Base-by-base conservation (phyloP, 30 jellyfish, hydroid and myxozoan species). In the Aurelia aurita region DNA sequence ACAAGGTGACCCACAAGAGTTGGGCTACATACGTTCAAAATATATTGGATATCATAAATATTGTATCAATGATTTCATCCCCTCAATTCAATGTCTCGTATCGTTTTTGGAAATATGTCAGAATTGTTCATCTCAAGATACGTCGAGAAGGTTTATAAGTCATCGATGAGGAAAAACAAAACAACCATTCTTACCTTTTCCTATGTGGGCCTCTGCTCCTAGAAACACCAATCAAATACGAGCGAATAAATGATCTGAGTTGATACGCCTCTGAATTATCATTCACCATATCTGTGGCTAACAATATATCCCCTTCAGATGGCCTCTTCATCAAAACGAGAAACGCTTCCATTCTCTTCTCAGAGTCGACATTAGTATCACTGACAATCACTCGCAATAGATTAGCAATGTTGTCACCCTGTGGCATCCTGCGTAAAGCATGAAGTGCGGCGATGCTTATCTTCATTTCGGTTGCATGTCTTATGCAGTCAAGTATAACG, bases 361-460 rank as follows among this genome's bases (percentile, higher is more conserved):
- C 99, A 0, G 84, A 47, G 62, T 94, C 99, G 16, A 68, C 84
- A 60, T 80, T 94, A 59, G 84, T 89, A 70, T 94, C 99, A 68
- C 88, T 80, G 25, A 94, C 35, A 16, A 84, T 72, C 61, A 59
- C 92, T 3, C 90, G 72, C 58, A 94, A 53, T 11, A 43, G 21
- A 35, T 68, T 86, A 9, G 59, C 63, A 44, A 94, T 51, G 31
- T 32, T 62, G 20, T 51, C 34, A 43, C 75, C 78, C 79, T 78
- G 15, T 10, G 85, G 79, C 99, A 94, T 94, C 43, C 84, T 84
- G 59, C 96, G 71, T 46, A 94, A 31, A 9, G 99, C 92, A 19
- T 89, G 97, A 10, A 94, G 72, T 27, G 99, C 99, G 28, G 99
- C 97, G 35, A 94, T 65, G 84, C 97, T 88, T 14, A 90, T 80